Conservation (phyloP, 2,797 vertebrate genomes). For the Botia almorhae region DNA sequence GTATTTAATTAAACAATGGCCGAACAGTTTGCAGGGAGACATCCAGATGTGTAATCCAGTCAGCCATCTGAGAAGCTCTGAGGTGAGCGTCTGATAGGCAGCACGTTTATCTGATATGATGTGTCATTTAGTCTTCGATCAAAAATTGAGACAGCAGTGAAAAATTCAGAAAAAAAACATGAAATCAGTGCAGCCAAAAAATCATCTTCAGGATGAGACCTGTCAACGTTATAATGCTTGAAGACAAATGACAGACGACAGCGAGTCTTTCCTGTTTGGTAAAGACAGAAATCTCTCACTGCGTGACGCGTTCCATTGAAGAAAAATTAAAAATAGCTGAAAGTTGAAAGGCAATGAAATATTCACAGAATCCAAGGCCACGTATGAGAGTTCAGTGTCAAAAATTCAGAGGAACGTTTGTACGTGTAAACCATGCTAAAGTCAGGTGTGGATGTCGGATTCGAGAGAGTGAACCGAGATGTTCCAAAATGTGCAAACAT, state of each 20-base stretch:
- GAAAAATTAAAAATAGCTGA: conserved; percentile 29
- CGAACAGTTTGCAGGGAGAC: conserved; percentile 20
- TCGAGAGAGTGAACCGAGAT: conserved; percentile 30
- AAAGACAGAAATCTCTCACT: conserved; percentile 13
- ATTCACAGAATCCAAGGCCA: conserved; percentile 63
- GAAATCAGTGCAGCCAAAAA: conserved; percentile 57
- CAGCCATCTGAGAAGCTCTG: conserved; percentile 29
- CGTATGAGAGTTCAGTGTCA: conserved; percentile 60
- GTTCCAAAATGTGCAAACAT: conserved; percentile 50
- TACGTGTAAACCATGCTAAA: conserved; percentile 62
- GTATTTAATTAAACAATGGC: conserved; percentile 43
- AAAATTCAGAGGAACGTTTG: conserved; percentile 42
- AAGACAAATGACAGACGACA: conserved; percentile 37
- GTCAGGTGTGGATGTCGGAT: conserved; percentile 21
- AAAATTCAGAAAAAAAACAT: conserved; percentile 39
- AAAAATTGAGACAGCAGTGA: conserved; percentile 55
- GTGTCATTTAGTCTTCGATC: conserved; percentile 42
- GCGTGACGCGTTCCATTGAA: conserved; percentile 14
- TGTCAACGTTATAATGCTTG: conserved; percentile 41
- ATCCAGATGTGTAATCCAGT: conserved; percentile 27
- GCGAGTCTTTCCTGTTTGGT: conserved; percentile 22
- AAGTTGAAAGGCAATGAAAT: conserved; percentile 56
- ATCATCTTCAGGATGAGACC: conserved; percentile 25
- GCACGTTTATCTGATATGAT: conserved; percentile 14
- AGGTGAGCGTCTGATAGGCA: not conserved